phyloP scores from a whole-genome alignment of 1,140 invertebrate genomes.

The Bactericera cockerelli region DNA sequence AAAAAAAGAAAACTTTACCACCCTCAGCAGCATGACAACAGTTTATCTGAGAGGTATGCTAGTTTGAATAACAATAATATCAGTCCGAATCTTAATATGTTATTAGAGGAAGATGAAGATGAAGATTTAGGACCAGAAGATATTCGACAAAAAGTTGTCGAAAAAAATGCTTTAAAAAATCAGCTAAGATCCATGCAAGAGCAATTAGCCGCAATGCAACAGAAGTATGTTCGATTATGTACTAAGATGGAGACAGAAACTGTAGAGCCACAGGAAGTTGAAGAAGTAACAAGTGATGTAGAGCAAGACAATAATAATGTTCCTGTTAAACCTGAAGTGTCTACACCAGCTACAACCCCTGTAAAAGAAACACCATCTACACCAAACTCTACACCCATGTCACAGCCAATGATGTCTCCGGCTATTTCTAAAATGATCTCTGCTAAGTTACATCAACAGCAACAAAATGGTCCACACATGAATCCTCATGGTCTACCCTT shows the following conservation, averaged over 20 bases:
- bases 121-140: slow-evolving; percentile 53
- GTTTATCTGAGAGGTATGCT: slow-evolving; percentile 48
- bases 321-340: slow-evolving; percentile 31
- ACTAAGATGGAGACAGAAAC: slow-evolving; percentile 59
- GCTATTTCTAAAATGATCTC: slow-evolving; percentile 52
- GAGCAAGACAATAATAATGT: slow-evolving; percentile 38
- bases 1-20: slow-evolving; percentile 95
- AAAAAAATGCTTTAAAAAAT: slow-evolving; percentile 66
- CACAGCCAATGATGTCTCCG: slow-evolving; percentile 42
- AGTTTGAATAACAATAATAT: slow-evolving; percentile 29
- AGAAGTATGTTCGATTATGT: slow-evolving; percentile 73
- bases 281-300: slow-evolving; percentile 51
- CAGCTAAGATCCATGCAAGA: slow-evolving; percentile 76
- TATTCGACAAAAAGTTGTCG: slow-evolving; percentile 63
- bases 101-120: slow-evolving; percentile 44
- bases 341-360: slow-evolving; percentile 40
- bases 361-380: slow-evolving; percentile 34
- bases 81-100: slow-evolving; percentile 28
- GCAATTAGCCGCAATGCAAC: slow-evolving; percentile 76
- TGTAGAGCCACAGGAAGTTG: slow-evolving; percentile 50
- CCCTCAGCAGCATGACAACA: slow-evolving; percentile 77
- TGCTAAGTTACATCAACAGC: slow-evolving; percentile 41
- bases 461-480: slow-evolving; percentile 18
- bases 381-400: slow-evolving; percentile 32
- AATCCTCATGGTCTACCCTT: slow-evolving; percentile 20